Conservation (phyloP, 2,888 invertebrate genomes). For the Hirtodrosophila confusa region DNA sequence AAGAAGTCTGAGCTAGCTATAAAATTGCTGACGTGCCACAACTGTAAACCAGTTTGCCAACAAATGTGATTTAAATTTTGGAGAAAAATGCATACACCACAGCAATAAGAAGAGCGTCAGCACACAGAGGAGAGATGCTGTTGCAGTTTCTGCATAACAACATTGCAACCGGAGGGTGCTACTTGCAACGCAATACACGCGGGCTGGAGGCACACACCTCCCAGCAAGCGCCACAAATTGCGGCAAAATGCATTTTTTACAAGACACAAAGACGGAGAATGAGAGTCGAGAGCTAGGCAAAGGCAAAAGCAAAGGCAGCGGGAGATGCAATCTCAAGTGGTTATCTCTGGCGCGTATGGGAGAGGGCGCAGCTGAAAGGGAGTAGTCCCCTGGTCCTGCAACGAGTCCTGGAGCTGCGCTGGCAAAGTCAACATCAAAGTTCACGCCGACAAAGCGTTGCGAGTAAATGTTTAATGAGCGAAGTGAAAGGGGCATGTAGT, state of each 20-base stretch:
- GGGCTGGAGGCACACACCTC: slow-evolving; percentile 21
- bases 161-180: slow-evolving; percentile 20
- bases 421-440: slow-evolving; percentile 79
- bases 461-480: slow-evolving; percentile 80
- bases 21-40: too few relatives aligned
- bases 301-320: slow-evolving; percentile 32
- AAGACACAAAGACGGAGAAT: too few relatives aligned
- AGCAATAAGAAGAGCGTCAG: slow-evolving; percentile 8
- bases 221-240: slow-evolving; percentile 62
- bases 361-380: background rate
- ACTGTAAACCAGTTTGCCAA: background rate
- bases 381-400: slow-evolving; percentile 13
- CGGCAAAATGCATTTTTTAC: slow-evolving; percentile 76
- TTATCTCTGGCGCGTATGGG: slow-evolving; percentile 61
- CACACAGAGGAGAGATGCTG: slow-evolving; percentile 26
- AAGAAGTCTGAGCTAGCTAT: too few relatives aligned
- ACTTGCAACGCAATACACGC: slow-evolving; percentile 19
- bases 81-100: slow-evolving; percentile 37
- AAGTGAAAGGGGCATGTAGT: slow-evolving; percentile 27
- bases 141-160: slow-evolving; percentile 40
- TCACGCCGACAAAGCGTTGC: slow-evolving; percentile 80
- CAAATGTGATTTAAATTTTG: slow-evolving; percentile 26
- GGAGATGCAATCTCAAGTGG: slow-evolving; percentile 79
- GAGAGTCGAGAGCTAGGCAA: slow-evolving; percentile 18
- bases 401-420: slow-evolving; percentile 33